Conservation (phyloP, 2,888 invertebrate species). For the Cephus spinipes region DNA sequence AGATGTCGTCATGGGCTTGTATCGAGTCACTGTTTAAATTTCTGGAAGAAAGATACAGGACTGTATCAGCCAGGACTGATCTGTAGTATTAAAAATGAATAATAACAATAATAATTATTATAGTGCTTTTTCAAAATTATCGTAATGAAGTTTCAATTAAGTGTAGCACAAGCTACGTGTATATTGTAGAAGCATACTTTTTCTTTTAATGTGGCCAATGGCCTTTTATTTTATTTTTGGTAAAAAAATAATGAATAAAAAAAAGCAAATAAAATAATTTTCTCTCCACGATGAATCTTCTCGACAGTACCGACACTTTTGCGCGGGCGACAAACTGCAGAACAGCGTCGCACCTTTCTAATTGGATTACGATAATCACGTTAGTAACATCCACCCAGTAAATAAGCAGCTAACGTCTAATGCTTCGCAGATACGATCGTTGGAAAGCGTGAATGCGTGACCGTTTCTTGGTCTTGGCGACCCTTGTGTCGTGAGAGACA, state of each 20-base stretch:
- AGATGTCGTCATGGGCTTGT: conserved; percentile 77
- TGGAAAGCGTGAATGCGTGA: conserved; percentile 22
- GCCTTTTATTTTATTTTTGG: neutral
- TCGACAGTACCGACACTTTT: neutral
- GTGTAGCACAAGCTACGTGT: neutral
- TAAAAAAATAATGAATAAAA: neutral
- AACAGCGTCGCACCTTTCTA: conserved; percentile 32
- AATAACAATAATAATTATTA: neutral
- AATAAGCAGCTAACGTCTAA: conserved; percentile 32
- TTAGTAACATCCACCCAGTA: conserved; percentile 33
- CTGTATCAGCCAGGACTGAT: conserved; percentile 26
- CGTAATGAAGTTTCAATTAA: neutral
- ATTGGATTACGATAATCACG: conserved; percentile 50
- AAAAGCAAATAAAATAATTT: neutral
- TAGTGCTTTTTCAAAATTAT: neutral
- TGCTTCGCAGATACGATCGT: conserved; percentile 30
- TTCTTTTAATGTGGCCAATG: neutral
- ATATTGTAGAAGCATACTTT: neutral
- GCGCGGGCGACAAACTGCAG: conserved; percentile 43
- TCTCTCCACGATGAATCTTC: neutral
- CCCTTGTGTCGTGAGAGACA: neutral
- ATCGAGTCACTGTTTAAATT: conserved; percentile 77
- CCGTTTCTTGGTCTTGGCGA: neutral
- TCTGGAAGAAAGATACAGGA: conserved; percentile 64
- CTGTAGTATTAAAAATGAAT: conserved; percentile 18